These are phyloP conservation scores for Eupithecia centaureata DNA, from an alignment of 2,888 invertebrate species.

Conservation along the genomic window DNA sequence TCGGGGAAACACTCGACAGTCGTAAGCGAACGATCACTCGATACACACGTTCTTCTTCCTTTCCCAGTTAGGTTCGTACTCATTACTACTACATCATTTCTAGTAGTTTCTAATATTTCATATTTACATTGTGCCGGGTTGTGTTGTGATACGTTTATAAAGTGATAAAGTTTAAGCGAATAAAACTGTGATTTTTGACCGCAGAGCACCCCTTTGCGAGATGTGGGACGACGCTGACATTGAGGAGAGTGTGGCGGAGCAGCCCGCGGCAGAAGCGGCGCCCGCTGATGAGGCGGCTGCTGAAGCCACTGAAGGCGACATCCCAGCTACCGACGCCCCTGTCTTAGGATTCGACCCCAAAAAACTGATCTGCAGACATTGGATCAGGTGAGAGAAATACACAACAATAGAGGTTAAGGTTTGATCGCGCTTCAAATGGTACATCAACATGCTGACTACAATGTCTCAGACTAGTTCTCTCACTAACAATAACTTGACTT, in stretches of 20 bases:
- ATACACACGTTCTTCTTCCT: conserved; percentile 72
- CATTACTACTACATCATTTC: neutral
- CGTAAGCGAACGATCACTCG: conserved; percentile 76
- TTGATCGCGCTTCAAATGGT: neutral
- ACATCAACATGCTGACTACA: neutral
- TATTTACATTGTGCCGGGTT: conserved; percentile 42
- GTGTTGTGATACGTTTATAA: conserved; percentile 38
- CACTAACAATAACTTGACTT: neutral
- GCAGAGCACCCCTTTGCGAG: conserved; percentile 69
- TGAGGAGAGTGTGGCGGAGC: conserved; percentile 74
- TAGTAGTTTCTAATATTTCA: neutral
- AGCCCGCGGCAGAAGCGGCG: conserved; percentile 56
- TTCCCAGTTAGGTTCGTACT: conserved; percentile 67
- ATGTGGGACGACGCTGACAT: conserved; percentile 84
- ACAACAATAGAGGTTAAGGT: neutral
- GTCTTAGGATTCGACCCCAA: conserved; percentile 83
- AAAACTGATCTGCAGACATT: conserved; percentile 90
- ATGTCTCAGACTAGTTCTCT: neutral
- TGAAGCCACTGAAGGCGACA: conserved; percentile 67
- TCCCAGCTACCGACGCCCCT: conserved; percentile 70
- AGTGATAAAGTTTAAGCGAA: conserved; percentile 46
- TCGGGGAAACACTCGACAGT: conserved; percentile 68
- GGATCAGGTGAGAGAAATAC: conserved; percentile 87
- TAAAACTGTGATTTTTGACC: conserved; percentile 63
- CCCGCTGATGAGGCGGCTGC: conserved; percentile 44